Conservation (phyloP, 2,797 vertebrate genomes). For the Sebastes diploproa region DNA sequence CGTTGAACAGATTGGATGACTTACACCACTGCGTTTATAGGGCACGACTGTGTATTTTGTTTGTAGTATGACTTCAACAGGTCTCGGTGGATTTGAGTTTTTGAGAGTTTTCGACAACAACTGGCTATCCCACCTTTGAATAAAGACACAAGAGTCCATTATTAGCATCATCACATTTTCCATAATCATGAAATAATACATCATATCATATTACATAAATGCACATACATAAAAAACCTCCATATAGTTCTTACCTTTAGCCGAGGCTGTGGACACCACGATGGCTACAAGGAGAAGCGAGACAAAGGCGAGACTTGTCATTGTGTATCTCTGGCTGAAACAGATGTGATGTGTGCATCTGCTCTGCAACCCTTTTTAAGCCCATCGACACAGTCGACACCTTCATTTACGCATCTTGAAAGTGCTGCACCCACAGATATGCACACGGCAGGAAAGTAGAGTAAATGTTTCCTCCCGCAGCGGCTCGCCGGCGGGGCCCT, state of each 20-base stretch:
- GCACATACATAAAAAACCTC: background rate
- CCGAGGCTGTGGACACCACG: constrained; percentile 23
- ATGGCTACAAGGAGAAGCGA: constrained; percentile 24
- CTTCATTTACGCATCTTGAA: background rate
- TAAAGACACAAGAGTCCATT: background rate
- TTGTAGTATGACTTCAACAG: constrained; percentile 41
- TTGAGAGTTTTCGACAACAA: constrained; percentile 47
- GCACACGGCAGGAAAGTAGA: constrained; percentile 55
- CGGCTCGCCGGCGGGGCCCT: background rate
- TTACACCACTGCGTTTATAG: constrained; percentile 68
- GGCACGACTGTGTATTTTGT: constrained; percentile 39
- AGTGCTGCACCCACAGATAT: constrained; percentile 43
- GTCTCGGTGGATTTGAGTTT: background rate
- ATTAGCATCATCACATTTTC: background rate
- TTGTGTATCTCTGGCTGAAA: constrained; percentile 9
- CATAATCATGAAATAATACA: background rate
- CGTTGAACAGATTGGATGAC: constrained; percentile 12
- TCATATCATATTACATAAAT: background rate
- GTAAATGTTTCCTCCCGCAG: constrained; percentile 45
- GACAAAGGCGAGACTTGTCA: constrained; percentile 36
- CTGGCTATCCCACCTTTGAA: constrained; percentile 45
- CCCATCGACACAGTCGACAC: background rate
- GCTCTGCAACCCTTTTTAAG: constrained; percentile 28
- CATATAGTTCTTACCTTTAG: constrained; percentile 55
- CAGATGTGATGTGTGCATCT: constrained; percentile 4